A percentile compares a stretch with the other conserved stretches of the same genome.
phyloP scores from a whole-genome alignment of 2,113 vertebrate species.

The Trematocara marginatum region DNA sequence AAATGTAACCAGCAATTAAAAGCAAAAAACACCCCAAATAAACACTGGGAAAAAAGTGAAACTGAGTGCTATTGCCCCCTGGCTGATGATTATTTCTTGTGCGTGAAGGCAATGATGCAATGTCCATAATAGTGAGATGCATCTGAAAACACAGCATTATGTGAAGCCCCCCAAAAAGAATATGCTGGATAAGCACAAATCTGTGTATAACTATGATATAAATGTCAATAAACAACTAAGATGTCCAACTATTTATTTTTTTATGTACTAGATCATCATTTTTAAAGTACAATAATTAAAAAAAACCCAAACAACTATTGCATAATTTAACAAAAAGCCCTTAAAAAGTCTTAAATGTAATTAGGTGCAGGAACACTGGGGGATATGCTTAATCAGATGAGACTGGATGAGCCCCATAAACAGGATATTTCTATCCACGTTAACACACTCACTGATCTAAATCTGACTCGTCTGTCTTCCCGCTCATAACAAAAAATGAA shows the following conservation, averaged over 20 bases:
- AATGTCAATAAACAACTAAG: not conserved
- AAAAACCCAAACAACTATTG: fast-evolving
- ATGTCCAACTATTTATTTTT: not conserved
- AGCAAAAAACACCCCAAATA: fast-evolving
- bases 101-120: not conserved
- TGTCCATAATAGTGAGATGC: not conserved
- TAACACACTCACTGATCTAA: not conserved
- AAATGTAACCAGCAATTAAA: not conserved
- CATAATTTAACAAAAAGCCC: not conserved
- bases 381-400: not conserved
- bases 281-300: not conserved
- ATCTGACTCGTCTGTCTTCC: not conserved
- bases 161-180: not conserved
- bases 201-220: not conserved
- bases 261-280: not conserved
- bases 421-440: not conserved
- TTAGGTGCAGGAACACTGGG: not conserved
- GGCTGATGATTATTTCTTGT: not conserved
- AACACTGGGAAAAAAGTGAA: not conserved
- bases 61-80: not conserved
- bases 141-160: not conserved
- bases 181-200: not conserved
- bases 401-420: not conserved
- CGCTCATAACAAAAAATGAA: not conserved
- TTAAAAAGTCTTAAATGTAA: not conserved